phyloP scores from a whole-genome alignment of 2,888 invertebrate genomes.

The Dicycla oo region DNA sequence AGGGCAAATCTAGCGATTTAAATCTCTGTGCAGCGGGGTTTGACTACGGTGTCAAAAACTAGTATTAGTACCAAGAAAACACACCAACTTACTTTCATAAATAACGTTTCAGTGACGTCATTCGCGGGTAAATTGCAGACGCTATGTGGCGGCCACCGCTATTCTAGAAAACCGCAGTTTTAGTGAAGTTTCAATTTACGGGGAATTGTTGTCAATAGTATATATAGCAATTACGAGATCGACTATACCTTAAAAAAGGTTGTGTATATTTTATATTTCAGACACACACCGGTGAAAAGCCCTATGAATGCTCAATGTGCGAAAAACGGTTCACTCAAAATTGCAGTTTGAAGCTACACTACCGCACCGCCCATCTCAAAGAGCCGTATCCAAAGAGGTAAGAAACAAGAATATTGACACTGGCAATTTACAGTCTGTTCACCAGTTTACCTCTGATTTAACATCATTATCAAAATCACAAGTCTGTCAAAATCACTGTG shows the following conservation, averaged over 20 bases:
- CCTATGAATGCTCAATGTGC: conserved; percentile 77
- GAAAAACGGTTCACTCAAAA: conserved; percentile 84
- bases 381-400: conserved; percentile 84
- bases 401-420: not conserved
- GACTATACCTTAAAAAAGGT: not conserved
- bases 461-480: not conserved
- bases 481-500: too few species aligned
- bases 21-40: too few species aligned
- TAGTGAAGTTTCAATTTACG: not conserved
- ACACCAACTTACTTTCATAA: too few species aligned
- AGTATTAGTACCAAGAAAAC: too few species aligned
- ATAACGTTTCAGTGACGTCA: too few species aligned
- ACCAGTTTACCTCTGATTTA: not conserved
- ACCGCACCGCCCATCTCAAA: conserved; percentile 82
- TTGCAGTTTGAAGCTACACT: conserved; percentile 81
- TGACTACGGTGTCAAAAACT: too few species aligned
- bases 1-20: too few species aligned
- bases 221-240: not conserved
- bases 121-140: too few species aligned
- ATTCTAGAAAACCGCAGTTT: too few species aligned
- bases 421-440: not conserved
- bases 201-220: not conserved
- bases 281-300: conserved; percentile 84
- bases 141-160: too few species aligned
- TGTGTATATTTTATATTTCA: conserved; percentile 55